These are phyloP conservation scores for Psix sp. DNA, from an alignment of 1,140 invertebrate species.

Conservation along the genomic window DNA sequence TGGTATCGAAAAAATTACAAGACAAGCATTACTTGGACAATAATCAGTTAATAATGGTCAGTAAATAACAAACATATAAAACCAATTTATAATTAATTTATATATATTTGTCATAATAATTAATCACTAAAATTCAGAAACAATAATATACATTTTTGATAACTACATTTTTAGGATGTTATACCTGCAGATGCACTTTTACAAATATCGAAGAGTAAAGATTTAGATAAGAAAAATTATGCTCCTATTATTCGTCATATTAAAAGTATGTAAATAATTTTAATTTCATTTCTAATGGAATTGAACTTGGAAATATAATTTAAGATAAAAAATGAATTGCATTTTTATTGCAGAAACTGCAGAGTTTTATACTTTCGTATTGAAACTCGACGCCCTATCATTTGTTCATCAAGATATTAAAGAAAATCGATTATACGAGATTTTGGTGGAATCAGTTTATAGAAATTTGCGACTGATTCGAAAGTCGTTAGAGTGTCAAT, in stretches of 20 bases:
- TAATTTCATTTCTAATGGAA: too few species aligned
- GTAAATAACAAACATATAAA: neutral
- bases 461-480: constrained; percentile 82
- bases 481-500: constrained; percentile 78
- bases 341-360: constrained; percentile 72
- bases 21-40: constrained; percentile 73
- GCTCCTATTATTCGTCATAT: constrained; percentile 77
- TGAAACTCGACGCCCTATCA: constrained; percentile 84
- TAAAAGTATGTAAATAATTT: constrained; percentile 73
- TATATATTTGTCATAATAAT: too few species aligned
- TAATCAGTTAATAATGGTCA: constrained; percentile 46
- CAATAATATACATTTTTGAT: neutral
- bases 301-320: constrained; percentile 9
- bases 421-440: constrained; percentile 81
- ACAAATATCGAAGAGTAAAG: constrained; percentile 71
- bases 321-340: constrained; percentile 7
- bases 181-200: constrained; percentile 74
- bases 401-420: constrained; percentile 82
- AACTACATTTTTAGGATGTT: constrained; percentile 61
- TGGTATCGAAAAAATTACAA: constrained; percentile 74
- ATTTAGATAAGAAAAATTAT: constrained; percentile 67
- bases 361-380: constrained; percentile 77
- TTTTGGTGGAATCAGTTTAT: constrained; percentile 85
- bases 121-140: neutral
- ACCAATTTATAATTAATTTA: too few species aligned